These are phyloP conservation scores for Belonocnema kinseyi DNA, from an alignment of 1,140 invertebrate species.

Conservation along the genomic window DNA sequence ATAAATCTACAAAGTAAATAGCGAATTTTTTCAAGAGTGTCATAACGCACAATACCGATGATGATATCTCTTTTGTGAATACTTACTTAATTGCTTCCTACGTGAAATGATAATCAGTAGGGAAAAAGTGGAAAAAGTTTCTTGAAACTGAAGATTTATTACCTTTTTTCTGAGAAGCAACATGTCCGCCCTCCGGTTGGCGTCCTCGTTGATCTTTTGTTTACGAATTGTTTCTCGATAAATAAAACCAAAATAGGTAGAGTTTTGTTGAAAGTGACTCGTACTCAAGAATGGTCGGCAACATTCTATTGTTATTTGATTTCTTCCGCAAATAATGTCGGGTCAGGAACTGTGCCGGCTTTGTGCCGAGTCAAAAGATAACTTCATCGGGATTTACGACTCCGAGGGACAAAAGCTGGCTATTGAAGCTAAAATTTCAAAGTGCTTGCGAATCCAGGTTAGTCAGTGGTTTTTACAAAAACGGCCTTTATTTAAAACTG, in stretches of 20 bases:
- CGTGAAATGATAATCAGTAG: background rate
- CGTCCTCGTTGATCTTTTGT: conserved; percentile 58
- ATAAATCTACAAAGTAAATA: conserved; percentile 19
- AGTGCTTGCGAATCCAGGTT: conserved; percentile 75
- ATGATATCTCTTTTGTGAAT: background rate
- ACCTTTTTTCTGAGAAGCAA: conserved; percentile 40
- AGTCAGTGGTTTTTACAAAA: conserved; percentile 17
- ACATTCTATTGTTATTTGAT: conserved; percentile 30
- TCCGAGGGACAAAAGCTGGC: conserved; percentile 70
- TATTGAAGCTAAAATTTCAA: conserved; percentile 72
- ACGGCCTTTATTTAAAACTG: no score
- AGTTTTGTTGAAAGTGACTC: conserved; percentile 7
- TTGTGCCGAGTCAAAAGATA: conserved; percentile 73
- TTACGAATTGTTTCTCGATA: conserved; percentile 47
- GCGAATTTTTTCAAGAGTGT: background rate
- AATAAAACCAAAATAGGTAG: conserved; percentile 21
- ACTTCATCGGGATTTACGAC: conserved; percentile 72
- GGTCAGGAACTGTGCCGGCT: conserved; percentile 73
- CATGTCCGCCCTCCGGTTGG: conserved; percentile 60
- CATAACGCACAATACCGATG: background rate
- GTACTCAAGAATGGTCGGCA: background rate
- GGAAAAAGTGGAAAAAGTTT: background rate
- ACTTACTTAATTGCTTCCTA: background rate
- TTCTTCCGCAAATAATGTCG: conserved; percentile 59
- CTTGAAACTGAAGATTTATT: background rate